Conservation (phyloP, 2,113 vertebrate genomes). For the Globicephala melas region DNA sequence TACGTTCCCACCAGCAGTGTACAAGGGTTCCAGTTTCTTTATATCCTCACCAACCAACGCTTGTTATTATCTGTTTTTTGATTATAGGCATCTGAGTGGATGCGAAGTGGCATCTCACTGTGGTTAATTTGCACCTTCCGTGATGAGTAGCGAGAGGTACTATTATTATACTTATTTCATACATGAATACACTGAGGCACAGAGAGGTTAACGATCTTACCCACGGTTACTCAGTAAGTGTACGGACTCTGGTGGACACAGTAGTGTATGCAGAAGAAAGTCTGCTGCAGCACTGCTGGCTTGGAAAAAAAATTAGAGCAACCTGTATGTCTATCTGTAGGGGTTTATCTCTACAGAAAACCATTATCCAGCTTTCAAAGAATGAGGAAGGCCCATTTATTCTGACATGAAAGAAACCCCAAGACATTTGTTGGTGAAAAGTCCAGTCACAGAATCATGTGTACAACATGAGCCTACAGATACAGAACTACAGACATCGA, state of each 20-base stretch:
- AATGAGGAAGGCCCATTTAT: not conserved
- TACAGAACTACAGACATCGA: not conserved
- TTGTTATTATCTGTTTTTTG: not conserved
- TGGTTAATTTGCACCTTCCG: not conserved
- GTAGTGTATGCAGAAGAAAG: not conserved
- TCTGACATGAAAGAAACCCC: not conserved
- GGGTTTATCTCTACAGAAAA: not conserved
- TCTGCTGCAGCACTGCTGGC: not conserved
- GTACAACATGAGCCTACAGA: not conserved
- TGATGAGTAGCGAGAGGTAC: not conserved
- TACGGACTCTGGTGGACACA: not conserved
- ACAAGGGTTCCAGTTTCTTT: not conserved
- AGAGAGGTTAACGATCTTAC: not conserved
- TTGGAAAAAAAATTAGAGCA: not conserved
- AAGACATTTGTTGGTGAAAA: not conserved
- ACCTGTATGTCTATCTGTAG: not conserved
- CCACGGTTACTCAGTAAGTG: not conserved
- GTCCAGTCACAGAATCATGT: not conserved
- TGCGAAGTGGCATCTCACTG: not conserved
- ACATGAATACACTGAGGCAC: not conserved
- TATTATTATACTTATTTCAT: not conserved
- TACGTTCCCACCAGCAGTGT: not conserved
- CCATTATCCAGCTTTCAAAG: not conserved
- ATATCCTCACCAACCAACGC: not conserved
- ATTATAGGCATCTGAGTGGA: not conserved